Percentiles rank a stretch among this genome's conserved stretches.
Evolutionary conservation across 2,888 invertebrate species (phyloP).

Genomic region (Synanthedon myopaeformis): DNA sequence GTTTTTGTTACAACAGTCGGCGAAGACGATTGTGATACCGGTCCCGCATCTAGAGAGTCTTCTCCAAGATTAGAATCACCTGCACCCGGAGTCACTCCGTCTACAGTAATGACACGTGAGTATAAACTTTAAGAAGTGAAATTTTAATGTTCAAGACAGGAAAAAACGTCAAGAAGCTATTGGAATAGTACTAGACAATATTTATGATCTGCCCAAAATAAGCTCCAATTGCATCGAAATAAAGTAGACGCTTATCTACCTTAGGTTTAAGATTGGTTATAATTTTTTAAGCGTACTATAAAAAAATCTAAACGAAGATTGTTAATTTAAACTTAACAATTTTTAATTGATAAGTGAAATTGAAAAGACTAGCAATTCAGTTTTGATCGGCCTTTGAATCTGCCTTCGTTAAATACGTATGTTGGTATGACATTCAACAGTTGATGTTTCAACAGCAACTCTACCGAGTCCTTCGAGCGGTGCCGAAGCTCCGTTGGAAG

Average conservation of each 20-base stretch:
- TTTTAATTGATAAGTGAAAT: not conserved
- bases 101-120: constrained; percentile 54
- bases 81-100: constrained; percentile 65
- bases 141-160: too few species aligned
- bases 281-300: too few species aligned
- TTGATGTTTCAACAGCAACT: constrained; percentile 25
- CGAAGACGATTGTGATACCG: constrained; percentile 75
- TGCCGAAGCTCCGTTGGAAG: constrained; percentile 41
- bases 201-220: too few species aligned
- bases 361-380: not conserved
- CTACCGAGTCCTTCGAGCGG: constrained; percentile 52
- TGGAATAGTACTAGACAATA: too few species aligned
- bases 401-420: not conserved
- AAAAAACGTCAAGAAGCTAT: too few species aligned
- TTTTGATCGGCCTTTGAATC: not conserved
- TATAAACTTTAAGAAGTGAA: constrained; percentile 3
- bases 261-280: too few species aligned
- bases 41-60: constrained; percentile 76
- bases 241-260: too few species aligned
- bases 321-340: too few species aligned
- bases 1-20: constrained; percentile 38
- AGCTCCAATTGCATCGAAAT: too few species aligned
- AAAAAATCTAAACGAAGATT: too few species aligned
- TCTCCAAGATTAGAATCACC: constrained; percentile 79
- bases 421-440: constrained; percentile 8